phyloP scores from a whole-genome alignment of 2,113 vertebrate genomes.

The Phainopepla nitens region DNA sequence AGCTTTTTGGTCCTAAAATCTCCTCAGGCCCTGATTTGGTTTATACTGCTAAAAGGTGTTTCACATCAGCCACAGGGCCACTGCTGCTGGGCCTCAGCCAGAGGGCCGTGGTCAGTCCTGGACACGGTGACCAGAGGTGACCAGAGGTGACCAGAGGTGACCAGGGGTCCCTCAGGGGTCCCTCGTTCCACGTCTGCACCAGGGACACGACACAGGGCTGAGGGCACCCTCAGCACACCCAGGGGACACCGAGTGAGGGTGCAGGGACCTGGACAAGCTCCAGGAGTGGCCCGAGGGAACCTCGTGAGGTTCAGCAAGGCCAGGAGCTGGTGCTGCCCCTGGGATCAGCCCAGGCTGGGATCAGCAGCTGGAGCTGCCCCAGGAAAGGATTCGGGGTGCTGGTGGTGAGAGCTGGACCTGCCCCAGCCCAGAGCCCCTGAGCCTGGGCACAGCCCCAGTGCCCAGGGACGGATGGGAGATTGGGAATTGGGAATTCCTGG shows the following conservation, averaged over 20 bases:
- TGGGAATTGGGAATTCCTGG: background rate
- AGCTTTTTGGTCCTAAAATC: background rate
- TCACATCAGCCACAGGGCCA: accelerated
- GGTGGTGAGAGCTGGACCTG: background rate
- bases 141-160: no score
- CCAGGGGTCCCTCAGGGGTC: no score
- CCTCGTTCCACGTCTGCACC: no score
- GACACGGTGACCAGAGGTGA: background rate
- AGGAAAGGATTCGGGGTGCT: background rate
- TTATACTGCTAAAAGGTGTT: accelerated
- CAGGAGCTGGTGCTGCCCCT: background rate
- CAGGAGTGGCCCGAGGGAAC: accelerated
- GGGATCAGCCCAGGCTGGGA: background rate
- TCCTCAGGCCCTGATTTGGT: accelerated
- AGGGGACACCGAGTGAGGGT: background rate
- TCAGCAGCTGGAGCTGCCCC: background rate
- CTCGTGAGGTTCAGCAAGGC: accelerated
- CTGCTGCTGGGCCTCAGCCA: background rate
- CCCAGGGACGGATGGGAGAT: accelerated
- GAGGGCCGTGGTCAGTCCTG: background rate
- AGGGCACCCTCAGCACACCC: background rate
- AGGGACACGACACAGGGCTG: no score
- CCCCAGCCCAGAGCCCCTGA: background rate
- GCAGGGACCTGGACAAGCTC: background rate
- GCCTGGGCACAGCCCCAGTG: no score